Evolutionary conservation across 1,140 invertebrate species (phyloP).

Genomic region (Lamellibrachia luymesi): DNA sequence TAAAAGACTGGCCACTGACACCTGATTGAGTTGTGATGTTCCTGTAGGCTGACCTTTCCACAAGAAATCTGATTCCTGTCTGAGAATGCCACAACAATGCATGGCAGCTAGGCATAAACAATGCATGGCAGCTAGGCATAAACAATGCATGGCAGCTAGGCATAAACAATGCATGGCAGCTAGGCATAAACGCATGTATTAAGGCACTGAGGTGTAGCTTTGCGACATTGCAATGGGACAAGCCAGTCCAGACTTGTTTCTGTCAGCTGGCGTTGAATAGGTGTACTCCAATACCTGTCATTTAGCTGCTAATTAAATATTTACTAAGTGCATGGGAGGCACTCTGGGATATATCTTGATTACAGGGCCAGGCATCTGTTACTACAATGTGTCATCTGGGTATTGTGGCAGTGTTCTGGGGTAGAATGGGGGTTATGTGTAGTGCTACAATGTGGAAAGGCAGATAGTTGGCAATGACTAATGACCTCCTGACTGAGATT

Average conservation of each 20-base stretch:
- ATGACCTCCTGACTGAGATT: not conserved
- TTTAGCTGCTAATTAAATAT: constrained; percentile 1
- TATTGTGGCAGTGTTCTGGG: not conserved
- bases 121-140: not conserved
- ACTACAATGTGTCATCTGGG: not conserved
- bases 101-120: not conserved
- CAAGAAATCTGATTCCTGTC: not conserved
- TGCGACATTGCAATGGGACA: not conserved
- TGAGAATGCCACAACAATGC: not conserved
- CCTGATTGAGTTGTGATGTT: not conserved
- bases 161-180: not conserved
- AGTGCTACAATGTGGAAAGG: not conserved
- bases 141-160: not conserved
- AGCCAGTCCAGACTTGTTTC: not conserved
- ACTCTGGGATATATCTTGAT: not conserved
- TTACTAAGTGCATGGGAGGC: not conserved
- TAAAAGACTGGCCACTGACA: not conserved
- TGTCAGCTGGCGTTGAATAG: not conserved
- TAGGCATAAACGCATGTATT: not conserved
- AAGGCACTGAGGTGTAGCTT: not conserved
- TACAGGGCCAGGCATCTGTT: not conserved
- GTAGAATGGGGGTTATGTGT: not conserved
- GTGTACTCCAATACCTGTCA: not conserved
- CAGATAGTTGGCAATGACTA: not conserved
- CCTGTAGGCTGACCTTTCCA: not conserved